These are phyloP conservation scores for Coranthus polyacanthus DNA, from an alignment of 2,797 vertebrate genomes.

Conservation along the genomic window DNA sequence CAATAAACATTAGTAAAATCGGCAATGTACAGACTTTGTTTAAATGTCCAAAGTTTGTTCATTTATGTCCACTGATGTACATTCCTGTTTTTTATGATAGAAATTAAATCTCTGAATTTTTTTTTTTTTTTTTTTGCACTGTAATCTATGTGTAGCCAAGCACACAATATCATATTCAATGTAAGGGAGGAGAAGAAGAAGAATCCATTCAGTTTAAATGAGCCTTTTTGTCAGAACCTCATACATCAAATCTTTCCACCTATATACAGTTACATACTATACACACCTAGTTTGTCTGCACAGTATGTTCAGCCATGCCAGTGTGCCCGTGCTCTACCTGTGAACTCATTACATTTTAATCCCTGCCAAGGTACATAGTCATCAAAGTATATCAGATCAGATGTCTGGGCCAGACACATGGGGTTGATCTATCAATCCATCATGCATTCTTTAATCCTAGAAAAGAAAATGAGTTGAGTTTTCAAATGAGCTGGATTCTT, in stretches of 20 bases:
- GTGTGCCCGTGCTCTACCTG: slow-evolving; percentile 65
- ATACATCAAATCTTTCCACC: slow-evolving; percentile 63
- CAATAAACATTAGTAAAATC: slow-evolving; percentile 61
- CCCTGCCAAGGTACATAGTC: slow-evolving; percentile 71
- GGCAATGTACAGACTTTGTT: slow-evolving; percentile 65
- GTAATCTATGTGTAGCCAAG: too few species aligned
- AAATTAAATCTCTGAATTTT: slow-evolving; percentile 30
- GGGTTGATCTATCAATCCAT: slow-evolving; percentile 70
- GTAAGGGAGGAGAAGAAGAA: slow-evolving; percentile 34
- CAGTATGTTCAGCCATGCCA: slow-evolving; percentile 58
- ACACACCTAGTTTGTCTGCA: slow-evolving; percentile 70
- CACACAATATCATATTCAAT: slow-evolving; percentile 54
- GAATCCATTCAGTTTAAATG: slow-evolving; percentile 53
- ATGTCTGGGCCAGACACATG: slow-evolving; percentile 60
- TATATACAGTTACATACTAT: slow-evolving; percentile 80
- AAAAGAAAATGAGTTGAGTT: slow-evolving; percentile 62
- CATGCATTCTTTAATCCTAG: slow-evolving; percentile 75
- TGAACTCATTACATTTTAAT: slow-evolving; percentile 77
- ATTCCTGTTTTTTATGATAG: slow-evolving; percentile 55
- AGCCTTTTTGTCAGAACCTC: slow-evolving; percentile 61
- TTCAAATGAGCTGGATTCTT: slow-evolving; percentile 62
- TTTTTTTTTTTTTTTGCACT: slow-evolving; percentile 24
- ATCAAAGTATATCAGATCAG: slow-evolving; percentile 71
- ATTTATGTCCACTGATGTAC: slow-evolving; percentile 47
- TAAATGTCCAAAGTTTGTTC: slow-evolving; percentile 35